Base-by-base conservation (phyloP, 2,888 invertebrate species). In the Chydorus sphaericus region DNA sequence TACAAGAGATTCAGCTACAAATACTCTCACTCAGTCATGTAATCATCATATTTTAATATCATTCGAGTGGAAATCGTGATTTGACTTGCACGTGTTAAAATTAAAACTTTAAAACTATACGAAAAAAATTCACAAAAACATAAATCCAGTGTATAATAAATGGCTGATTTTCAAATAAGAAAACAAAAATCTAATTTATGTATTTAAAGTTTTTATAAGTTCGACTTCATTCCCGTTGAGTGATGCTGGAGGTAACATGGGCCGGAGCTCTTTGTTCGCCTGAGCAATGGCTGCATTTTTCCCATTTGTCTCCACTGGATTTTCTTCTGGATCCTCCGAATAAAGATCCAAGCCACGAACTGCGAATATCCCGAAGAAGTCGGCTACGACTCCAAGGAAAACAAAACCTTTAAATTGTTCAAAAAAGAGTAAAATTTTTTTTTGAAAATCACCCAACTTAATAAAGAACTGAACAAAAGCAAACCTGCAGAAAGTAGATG, bases 301-400 rank as follows among this genome's bases (percentile, higher is more conserved):
- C 1, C 18, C 18, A n/a, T 10, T 1, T 26, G 14, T 50, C n/a
- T 26, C 26, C 14, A 14, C 14, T 30, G 8, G 30, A 16, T 53
- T 65, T 65, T 33, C 71, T 68, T 36, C 66, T 61, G 74, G 69
- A 28, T 73, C 64, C 62, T 75, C 73, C 33, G 75, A 77, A 61
- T 80, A 81, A 5, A 81, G 69, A 64, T 79, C 76, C 58, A 80
- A 66, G 66, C 75, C 69, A 58, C 75, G 74, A 1, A 76, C 78
- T 53, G 77, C 69, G 62, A 76, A 76, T 72, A 80, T 80, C 3
- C 81, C 79, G 2, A 75, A 66, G 3, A 68, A 66, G 62, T 81
- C 81, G 60, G 80, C 77, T n/a, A 77, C 18, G 2, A 77, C 74
- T 23, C 78, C 80, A 33, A 79, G 62, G 1, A 71, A 61, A 14